Percentiles rank a stretch among this genome's conserved stretches.
phyloP scores from a whole-genome alignment of 2,888 invertebrate species.

The Hedya salicella region DNA sequence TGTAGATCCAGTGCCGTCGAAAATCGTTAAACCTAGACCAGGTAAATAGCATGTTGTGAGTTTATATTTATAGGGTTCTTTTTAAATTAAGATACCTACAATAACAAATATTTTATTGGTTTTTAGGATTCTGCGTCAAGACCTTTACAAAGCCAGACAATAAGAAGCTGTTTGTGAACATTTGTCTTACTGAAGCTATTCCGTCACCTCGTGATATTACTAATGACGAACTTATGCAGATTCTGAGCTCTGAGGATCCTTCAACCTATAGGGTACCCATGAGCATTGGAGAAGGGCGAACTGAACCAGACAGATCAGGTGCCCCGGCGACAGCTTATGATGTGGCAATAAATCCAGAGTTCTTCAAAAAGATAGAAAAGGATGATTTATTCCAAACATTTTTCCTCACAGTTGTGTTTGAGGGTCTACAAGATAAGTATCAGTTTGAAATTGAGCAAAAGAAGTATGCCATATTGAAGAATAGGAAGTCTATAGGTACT shows the following conservation, averaged over 20 bases:
- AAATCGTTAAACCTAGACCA: slow-evolving; percentile 88
- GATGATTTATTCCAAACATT: slow-evolving; percentile 91
- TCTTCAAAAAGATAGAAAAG: slow-evolving; percentile 90
- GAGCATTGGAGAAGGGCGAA: slow-evolving; percentile 94
- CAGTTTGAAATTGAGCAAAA: slow-evolving; percentile 88
- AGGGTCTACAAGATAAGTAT: slow-evolving; percentile 91
- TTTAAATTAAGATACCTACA: not conserved
- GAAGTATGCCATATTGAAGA: slow-evolving; percentile 88
- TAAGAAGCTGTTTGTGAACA: slow-evolving; percentile 93
- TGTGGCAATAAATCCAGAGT: slow-evolving; percentile 91
- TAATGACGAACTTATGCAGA: slow-evolving; percentile 88
- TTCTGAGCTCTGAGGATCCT: slow-evolving; percentile 88
- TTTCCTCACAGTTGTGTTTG: slow-evolving; percentile 91
- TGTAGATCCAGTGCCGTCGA: slow-evolving; percentile 81
- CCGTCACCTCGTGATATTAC: slow-evolving; percentile 89
- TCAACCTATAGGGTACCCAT: slow-evolving; percentile 92
- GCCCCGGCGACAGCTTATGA: slow-evolving; percentile 91
- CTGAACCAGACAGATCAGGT: slow-evolving; percentile 91
- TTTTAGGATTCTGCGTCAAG: slow-evolving; percentile 92
- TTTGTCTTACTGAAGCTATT: slow-evolving; percentile 92
- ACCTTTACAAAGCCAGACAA: slow-evolving; percentile 86
- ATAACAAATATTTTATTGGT: not conserved
- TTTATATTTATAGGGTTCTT: no score
- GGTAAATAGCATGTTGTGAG: slow-evolving; percentile 83
- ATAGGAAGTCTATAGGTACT: slow-evolving; percentile 90